Conservation (phyloP, 2,888 invertebrate species). For the Xestobium rufovillosum region DNA sequence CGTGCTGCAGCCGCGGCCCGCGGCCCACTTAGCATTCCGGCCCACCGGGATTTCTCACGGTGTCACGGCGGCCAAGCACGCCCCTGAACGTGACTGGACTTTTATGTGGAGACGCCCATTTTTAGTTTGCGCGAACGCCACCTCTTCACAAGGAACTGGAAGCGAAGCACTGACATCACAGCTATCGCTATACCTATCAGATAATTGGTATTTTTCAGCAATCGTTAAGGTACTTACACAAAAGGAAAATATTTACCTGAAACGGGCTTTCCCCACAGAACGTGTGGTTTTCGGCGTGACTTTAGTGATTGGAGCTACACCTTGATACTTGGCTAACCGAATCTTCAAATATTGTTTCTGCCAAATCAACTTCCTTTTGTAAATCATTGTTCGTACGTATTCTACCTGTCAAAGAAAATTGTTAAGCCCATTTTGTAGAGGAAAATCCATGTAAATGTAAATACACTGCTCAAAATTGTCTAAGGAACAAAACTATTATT, state of each 20-base stretch:
- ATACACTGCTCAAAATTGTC: too few relatives aligned
- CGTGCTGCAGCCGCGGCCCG: too few relatives aligned
- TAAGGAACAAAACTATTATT: too few relatives aligned
- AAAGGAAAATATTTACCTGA: too few relatives aligned
- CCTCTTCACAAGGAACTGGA: conserved; percentile 57
- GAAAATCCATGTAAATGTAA: too few relatives aligned
- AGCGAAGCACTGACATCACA: conserved; percentile 54
- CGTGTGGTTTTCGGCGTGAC: conserved; percentile 8
- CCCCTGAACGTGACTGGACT: conserved; percentile 19
- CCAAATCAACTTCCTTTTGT: conserved; percentile 78
- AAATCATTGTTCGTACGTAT: conserved; percentile 75
- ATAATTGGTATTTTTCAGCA: too few relatives aligned
- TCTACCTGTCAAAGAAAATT: conserved; percentile 44
- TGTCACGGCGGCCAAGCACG: conserved; percentile 39
- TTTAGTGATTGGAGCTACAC: too few relatives aligned
- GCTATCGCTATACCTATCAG: conserved; percentile 48
- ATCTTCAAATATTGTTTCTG: conserved; percentile 83
- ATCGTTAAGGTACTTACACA: conserved; percentile 31
- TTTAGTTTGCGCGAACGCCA: conserved; percentile 56
- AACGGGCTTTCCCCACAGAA: conserved; percentile 15
- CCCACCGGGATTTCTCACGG: too few relatives aligned
- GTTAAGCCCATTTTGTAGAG: neutral
- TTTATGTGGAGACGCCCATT: conserved; percentile 26
- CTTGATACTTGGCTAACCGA: conserved; percentile 47
- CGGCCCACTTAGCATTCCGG: too few relatives aligned